A percentile compares a stretch with the other conserved stretches of the same genome.
Evolutionary conservation across 2,113 vertebrate genomes (phyloP).

Genomic region (Semicossyphus pulcher): DNA sequence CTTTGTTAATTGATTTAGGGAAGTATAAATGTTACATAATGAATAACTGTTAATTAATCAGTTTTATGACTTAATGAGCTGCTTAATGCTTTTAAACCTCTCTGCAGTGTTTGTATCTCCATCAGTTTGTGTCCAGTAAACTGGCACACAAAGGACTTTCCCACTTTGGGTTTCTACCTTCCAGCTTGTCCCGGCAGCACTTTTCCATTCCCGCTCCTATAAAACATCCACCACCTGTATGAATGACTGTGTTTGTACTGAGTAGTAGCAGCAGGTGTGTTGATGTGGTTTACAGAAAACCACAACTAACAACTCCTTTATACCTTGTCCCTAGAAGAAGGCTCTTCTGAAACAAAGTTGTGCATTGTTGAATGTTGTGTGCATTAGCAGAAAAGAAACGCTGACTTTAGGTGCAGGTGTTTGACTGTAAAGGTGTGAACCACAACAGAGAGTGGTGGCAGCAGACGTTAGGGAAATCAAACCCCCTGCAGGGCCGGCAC

Average conservation of each 20-base stretch:
- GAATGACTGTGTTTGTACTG: slow-evolving; percentile 40
- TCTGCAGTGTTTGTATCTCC: neutral
- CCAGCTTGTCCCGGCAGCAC: slow-evolving; percentile 15
- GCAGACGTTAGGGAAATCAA: slow-evolving; percentile 23
- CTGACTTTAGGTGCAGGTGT: slow-evolving; percentile 66
- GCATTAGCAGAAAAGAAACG: slow-evolving; percentile 36
- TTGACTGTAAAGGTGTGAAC: slow-evolving; percentile 36
- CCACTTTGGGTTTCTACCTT: slow-evolving; percentile 2
- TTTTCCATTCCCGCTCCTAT: slow-evolving; percentile 34
- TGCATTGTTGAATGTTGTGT: slow-evolving; percentile 46
- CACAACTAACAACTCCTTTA: slow-evolving; percentile 56
- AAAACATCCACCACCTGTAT: slow-evolving; percentile 53
- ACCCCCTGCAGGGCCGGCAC: slow-evolving; percentile 7
- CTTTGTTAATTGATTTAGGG: neutral
- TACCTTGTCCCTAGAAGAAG: neutral
- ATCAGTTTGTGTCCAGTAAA: neutral
- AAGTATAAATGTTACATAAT: neutral
- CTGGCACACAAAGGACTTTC: slow-evolving; percentile 21
- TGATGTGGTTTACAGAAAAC: slow-evolving; percentile 38
- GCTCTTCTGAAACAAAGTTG: slow-evolving; percentile 50
- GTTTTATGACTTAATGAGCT: slow-evolving; percentile 9
- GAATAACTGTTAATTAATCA: neutral
- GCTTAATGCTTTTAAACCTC: neutral
- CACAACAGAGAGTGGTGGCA: slow-evolving; percentile 49
- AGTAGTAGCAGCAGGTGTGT: slow-evolving; percentile 63